phyloP scores from a whole-genome alignment of 2,888 invertebrate genomes.

The Escarpia spicata region DNA sequence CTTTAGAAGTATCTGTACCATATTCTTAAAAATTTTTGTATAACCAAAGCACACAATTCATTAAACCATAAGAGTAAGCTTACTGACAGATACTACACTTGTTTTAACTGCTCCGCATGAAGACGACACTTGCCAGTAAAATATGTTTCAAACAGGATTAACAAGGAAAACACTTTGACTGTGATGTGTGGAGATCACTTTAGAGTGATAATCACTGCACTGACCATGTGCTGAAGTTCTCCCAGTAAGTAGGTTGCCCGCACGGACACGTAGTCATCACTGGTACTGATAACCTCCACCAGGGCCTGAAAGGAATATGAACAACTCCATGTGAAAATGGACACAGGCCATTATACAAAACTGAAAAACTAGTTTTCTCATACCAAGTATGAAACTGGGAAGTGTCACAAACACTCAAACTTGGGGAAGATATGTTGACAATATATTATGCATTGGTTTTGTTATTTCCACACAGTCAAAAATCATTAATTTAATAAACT shows the following conservation, averaged over 20 bases:
- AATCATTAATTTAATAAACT: too few species aligned
- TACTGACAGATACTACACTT: too few species aligned
- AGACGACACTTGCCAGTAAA: background rate
- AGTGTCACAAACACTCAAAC: background rate
- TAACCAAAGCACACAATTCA: too few species aligned
- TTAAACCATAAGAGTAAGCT: too few species aligned
- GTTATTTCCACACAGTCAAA: too few species aligned
- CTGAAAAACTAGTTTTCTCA: background rate
- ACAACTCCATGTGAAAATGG: constrained; percentile 24
- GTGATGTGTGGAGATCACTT: background rate
- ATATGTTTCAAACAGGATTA: background rate
- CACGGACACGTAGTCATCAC: constrained; percentile 89
- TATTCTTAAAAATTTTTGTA: too few species aligned
- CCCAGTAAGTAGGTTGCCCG: constrained; percentile 89
- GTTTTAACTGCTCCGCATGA: background rate
- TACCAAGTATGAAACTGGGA: too few species aligned
- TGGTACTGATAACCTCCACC: constrained; percentile 85
- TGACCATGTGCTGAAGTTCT: constrained; percentile 83
- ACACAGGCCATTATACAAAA: background rate
- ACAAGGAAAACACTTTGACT: background rate
- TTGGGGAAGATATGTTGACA: background rate
- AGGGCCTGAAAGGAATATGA: constrained; percentile 71
- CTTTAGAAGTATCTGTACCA: too few species aligned
- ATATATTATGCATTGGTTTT: too few species aligned
- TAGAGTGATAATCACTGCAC: constrained; percentile 33